Conservation (phyloP, 2,888 invertebrate species). For the Acrocera orbiculus region DNA sequence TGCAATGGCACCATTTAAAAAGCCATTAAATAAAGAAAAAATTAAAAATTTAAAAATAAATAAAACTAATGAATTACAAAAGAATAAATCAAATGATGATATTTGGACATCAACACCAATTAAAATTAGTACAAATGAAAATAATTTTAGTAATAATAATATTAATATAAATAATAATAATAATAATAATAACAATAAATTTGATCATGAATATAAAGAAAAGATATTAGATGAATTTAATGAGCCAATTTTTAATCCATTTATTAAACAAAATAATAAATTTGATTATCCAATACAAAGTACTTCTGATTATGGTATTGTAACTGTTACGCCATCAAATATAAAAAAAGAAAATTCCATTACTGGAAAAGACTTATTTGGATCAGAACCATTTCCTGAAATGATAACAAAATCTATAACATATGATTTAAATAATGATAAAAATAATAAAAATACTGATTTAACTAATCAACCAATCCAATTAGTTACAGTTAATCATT, state of each 20-base stretch:
- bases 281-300: constrained; percentile 15
- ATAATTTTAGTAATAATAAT: constrained; percentile 3
- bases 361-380: constrained; percentile 22
- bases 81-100: constrained; percentile 12
- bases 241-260: constrained; percentile 29
- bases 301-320: constrained; percentile 19
- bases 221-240: constrained; percentile 25
- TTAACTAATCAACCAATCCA: constrained; percentile 13
- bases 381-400: constrained; percentile 30
- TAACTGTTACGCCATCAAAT: constrained; percentile 17
- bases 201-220: background rate
- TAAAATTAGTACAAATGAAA: constrained; percentile 8
- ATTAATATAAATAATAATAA: background rate
- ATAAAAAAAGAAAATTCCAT: background rate
- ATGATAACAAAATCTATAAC: constrained; percentile 23
- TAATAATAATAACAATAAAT: background rate
- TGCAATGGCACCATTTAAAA: constrained; percentile 47
- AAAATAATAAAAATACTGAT: constrained; percentile 8
- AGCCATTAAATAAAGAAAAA: constrained; percentile 18
- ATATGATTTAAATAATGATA: constrained; percentile 15
- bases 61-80: constrained; percentile 5
- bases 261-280: constrained; percentile 14
- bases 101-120: constrained; percentile 30
- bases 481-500: constrained; percentile 29
- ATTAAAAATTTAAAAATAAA: constrained; percentile 5